These are phyloP conservation scores for Eristalinus aeneus DNA, from an alignment of 2,888 invertebrate species.

Conservation along the genomic window DNA sequence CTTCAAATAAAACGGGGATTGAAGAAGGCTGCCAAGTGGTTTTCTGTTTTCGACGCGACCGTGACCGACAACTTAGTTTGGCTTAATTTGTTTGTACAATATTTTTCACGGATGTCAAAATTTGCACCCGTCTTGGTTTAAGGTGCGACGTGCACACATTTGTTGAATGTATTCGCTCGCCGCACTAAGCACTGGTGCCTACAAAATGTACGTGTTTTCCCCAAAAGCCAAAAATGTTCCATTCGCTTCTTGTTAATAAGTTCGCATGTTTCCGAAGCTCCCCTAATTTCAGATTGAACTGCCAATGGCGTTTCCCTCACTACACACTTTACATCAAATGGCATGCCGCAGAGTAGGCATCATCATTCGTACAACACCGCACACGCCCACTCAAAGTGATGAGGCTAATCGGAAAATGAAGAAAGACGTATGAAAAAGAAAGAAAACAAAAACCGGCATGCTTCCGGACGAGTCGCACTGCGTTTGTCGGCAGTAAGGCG, in stretches of 20 bases:
- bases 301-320: background rate
- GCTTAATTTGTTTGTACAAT: background rate
- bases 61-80: constrained; percentile 28
- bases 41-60: constrained; percentile 43
- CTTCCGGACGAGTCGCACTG: background rate
- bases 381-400: constrained; percentile 5
- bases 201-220: too few species aligned
- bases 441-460: constrained; percentile 16
- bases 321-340: background rate
- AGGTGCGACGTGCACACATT: background rate
- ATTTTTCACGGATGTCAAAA: background rate
- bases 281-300: constrained; percentile 32
- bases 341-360: background rate
- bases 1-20: constrained; percentile 6
- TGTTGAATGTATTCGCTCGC: too few species aligned
- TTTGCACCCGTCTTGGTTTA: background rate
- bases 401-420: constrained; percentile 15
- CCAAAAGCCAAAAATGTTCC: too few species aligned
- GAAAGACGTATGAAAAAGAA: background rate
- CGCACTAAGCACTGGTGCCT: too few species aligned
- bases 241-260: too few species aligned
- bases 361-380: constrained; percentile 3
- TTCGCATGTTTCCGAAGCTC: background rate
- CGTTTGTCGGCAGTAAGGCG: background rate
- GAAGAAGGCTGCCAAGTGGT: constrained; percentile 49